Evolutionary conservation across 1,140 invertebrate genomes (phyloP).

Genomic region (Acyrthosiphon pisum): DNA sequence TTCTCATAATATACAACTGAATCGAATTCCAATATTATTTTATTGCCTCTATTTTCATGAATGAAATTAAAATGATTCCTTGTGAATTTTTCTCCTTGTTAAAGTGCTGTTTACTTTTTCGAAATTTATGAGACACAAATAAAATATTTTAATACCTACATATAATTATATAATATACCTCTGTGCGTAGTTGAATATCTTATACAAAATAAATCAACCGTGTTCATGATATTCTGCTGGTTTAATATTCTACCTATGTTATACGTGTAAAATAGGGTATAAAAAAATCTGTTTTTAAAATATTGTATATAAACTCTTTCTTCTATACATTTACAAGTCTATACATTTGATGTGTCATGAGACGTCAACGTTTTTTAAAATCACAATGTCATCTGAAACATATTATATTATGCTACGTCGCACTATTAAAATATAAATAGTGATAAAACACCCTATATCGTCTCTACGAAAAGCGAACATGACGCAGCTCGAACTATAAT

Average conservation of each 20-base stretch:
- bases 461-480: background rate
- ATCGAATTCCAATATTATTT: background rate
- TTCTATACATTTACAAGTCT: too few species aligned
- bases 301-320: background rate
- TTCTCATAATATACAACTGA: background rate
- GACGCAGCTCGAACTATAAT: background rate
- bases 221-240: background rate
- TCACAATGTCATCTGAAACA: background rate
- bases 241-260: background rate
- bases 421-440: background rate
- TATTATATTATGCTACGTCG: background rate
- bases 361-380: conserved; percentile 13
- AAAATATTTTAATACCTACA: background rate
- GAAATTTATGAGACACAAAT: background rate
- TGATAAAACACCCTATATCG: background rate
- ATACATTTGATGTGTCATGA: background rate
- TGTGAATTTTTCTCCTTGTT: background rate
- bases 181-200: background rate
- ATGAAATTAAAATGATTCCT: background rate
- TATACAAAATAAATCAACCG: conserved; percentile 6
- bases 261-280: background rate
- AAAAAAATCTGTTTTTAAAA: background rate
- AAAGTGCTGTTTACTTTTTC: background rate
- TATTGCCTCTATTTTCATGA: background rate
- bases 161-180: background rate